Percentiles rank a stretch among this genome's conserved stretches.
Conservation (phyloP, 2,797 vertebrate species). For the Peromyscus melanophrys region DNA sequence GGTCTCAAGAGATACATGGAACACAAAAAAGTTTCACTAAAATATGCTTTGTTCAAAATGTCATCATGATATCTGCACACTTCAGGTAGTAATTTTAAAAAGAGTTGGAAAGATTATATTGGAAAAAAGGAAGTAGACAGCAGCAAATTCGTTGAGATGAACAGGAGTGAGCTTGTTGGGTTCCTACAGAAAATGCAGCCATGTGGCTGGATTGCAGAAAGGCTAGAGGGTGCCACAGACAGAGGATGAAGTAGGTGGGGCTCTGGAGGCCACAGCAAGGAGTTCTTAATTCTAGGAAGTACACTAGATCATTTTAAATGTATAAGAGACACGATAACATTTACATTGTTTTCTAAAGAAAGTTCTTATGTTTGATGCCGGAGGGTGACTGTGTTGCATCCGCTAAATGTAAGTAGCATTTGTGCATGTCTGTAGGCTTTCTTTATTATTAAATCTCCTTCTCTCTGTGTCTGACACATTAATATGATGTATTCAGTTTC, state of each 20-base stretch:
- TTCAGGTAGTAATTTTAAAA: neutral
- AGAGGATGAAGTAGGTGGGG: neutral
- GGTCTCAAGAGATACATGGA: no score
- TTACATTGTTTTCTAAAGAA: slow-evolving; percentile 5
- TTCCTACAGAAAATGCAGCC: neutral
- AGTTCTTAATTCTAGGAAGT: neutral
- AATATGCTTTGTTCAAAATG: neutral
- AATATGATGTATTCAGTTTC: neutral
- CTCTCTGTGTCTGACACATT: neutral
- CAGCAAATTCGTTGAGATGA: neutral
- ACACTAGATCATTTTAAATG: neutral
- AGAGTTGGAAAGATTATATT: neutral
- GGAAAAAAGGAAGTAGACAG: neutral
- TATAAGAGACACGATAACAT: neutral
- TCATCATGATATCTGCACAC: neutral
- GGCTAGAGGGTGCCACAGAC: neutral
- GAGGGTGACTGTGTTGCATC: neutral
- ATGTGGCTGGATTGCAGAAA: neutral
- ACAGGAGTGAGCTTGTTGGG: neutral
- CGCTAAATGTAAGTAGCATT: neutral
- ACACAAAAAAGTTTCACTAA: neutral
- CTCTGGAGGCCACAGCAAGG: neutral
- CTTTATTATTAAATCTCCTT: neutral
- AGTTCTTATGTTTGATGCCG: neutral
- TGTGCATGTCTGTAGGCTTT: neutral